Evolutionary conservation across 1,140 invertebrate genomes (phyloP), one percentile per base, ranked within the genome.

Genomic region (Zaprionus davidi): DNA sequence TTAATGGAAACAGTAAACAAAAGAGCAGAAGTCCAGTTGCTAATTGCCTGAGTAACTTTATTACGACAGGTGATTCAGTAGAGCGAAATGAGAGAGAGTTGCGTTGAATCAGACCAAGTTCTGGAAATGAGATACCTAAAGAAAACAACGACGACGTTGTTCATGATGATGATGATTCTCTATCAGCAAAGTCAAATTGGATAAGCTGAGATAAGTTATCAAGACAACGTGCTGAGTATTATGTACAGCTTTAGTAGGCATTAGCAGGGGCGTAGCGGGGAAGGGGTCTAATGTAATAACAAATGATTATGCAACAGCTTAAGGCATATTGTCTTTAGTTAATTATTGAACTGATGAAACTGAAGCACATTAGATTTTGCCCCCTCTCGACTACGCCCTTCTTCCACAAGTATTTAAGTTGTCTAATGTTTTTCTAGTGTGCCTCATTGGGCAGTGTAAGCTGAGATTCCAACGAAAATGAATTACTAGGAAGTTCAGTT

Each of bases 151-250:
- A 28, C 20, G 17, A 46, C n/a, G 6, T 17, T 46, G 7, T 17
- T 46, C n/a, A 44, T 44, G 2, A 44, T 44, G 41, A 12, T 41
- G 55, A 55, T 24, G 28, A 22, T 31, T 49, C 20, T 17, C 69
- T 57, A 74, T 69, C 59, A 56, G 28, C 38, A 55, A 60, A 34
- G 24, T 51, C 28, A 63, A 36, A 71, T 70, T 58, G 60, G 60
- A 76, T 76, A 20, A 71, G 46, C 60, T 51, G 69, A 76, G 73
- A 76, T 76, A 76, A 71, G 53, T 59, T 64, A 76, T 71, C 73
- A 64, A 24, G 17, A 49, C 12, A 49, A 55, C 46, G 57, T 68
- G 71, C 55, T 24, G 15, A 20, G 12, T 31, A 36, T 3, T 68
- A 49, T 58, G 22, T 60, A 44, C 24, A 55, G 46, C 15, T 44